A percentile compares a stretch with the other conserved stretches of the same genome.
phyloP scores from a whole-genome alignment of 2,797 vertebrate species.

The Psittacula echo region DNA sequence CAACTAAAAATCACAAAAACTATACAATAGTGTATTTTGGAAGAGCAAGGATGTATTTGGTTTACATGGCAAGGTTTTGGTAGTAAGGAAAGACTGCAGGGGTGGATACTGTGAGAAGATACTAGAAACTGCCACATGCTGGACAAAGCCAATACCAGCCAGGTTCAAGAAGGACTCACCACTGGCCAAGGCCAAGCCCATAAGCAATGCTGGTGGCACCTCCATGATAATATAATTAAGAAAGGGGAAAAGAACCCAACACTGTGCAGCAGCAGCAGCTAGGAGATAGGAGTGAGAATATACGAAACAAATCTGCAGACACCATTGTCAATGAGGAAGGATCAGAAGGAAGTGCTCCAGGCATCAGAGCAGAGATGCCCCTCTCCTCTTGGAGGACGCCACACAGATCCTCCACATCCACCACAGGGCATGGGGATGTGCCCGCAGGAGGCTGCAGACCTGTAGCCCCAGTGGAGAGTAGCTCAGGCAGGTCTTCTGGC shows the following conservation, averaged over 20 bases:
- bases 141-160: not conserved
- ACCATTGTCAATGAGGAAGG: not conserved
- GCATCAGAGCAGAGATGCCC: not conserved
- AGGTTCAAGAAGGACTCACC: accelerated
- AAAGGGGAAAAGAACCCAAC: not conserved
- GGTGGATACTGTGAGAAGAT: not conserved
- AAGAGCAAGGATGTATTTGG: not conserved
- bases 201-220: not conserved
- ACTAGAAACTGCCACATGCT: not conserved
- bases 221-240: not conserved
- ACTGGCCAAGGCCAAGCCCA: not conserved
- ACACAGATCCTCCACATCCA: not conserved
- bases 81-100: accelerated
- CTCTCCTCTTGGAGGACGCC: not conserved
- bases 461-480: not conserved
- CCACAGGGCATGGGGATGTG: accelerated
- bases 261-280: not conserved
- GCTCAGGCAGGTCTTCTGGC: not conserved
- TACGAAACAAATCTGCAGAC: not conserved
- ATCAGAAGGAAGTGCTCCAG: not conserved
- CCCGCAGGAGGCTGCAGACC: not conserved
- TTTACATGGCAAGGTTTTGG: not conserved
- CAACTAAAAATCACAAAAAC: not conserved
- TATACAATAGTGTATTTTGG: not conserved
- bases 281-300: not conserved